Base-by-base conservation (phyloP, 2,113 vertebrate genomes). In the Myotis lucifugus region DNA sequence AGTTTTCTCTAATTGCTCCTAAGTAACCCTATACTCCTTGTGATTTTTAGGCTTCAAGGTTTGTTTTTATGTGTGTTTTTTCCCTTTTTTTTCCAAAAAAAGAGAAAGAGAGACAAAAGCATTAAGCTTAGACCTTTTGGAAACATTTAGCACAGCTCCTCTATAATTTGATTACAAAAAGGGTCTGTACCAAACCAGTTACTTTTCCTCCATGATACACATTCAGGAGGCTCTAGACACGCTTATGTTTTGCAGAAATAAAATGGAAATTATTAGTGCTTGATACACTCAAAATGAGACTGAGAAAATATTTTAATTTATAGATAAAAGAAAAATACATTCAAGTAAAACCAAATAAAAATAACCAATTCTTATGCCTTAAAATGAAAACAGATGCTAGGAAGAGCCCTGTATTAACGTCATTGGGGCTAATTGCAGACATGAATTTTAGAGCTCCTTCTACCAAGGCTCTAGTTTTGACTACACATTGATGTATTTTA, bases 191-290 rank as follows among this genome's bases (percentile, higher is more conserved):
- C 70, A 85, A 77, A 73, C 67, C 59, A 52, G 15, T 77, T 83
- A 59, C 18, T 85, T 1, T 64, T 77, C 54, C 9, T 81, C 50
- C 27, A 56, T 82, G 77, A 72, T 29, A 48, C 19, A 52, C 29
- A 14, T 56, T 27, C 40, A 72, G 86, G 27, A 77, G 76, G 40
- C 40, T 87, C 84, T 72, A 85, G 82, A 95, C 29, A 76, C 23
- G 19, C 42, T 86, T 94, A 37, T 79, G 10, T 91, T 95, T 95
- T 89, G 23, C 34, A 87, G 64, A 96, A 93, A 61, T 92, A 54
- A 90, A 54, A 42, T 81, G 23, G 10, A 54, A 78, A 69, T 72
- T 87, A 88, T 79, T 76, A 86, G 27, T 90, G 59, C 25, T 95
- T 85, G 14, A 48, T 77, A 70, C 6, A 32, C 67, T 82, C 42